Percentiles rank a stretch among this genome's conserved stretches.
Conservation (phyloP, 1,140 invertebrate genomes). For the Apis mellifera region Amel_HAv3.1 CM009934.2:3033001-3033500, state of each 20-base stretch:
- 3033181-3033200: too few species aligned
- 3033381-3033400: conserved; percentile 34
- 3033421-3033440: not conserved
- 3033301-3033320: not conserved
- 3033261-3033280: too few species aligned
- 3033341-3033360: conserved; percentile 38
- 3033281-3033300: not conserved
- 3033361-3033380: conserved; percentile 28
- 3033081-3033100: too few species aligned
- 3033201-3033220: too few species aligned
- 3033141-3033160: too few species aligned
- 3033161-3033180: too few species aligned
- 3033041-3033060: conserved; percentile 35
- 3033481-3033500: not conserved
- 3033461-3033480: not conserved
- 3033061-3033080: conserved; percentile 32
- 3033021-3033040: not conserved
- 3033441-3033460: too few species aligned
- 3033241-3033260: too few species aligned
- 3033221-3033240: too few species aligned
- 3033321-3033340: conserved; percentile 9
- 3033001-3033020: not conserved
- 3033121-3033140: too few species aligned
- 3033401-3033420: conserved; percentile 17
- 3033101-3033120: too few species aligned